phyloP scores from a whole-genome alignment of 1,140 invertebrate species.

The Agrilus planipennis region DNA sequence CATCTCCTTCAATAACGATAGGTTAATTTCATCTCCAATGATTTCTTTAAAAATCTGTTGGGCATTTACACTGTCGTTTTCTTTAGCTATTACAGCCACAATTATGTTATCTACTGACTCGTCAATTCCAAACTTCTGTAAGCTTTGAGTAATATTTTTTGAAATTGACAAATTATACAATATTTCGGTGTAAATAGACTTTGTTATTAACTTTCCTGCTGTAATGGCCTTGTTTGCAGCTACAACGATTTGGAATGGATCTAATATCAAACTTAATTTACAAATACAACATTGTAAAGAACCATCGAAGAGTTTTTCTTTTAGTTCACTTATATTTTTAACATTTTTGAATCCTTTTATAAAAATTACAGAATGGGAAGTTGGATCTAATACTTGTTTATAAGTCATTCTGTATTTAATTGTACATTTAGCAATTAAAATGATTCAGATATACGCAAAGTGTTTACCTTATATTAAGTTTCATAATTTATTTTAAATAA shows the following conservation, averaged over 20 bases:
- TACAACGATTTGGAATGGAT: constrained; percentile 51
- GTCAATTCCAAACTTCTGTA: constrained; percentile 50
- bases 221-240: constrained; percentile 56
- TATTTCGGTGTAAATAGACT: constrained; percentile 51
- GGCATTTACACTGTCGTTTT: constrained; percentile 31
- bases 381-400: constrained; percentile 33
- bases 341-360: constrained; percentile 47
- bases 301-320: constrained; percentile 39
- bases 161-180: constrained; percentile 55
- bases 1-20: constrained; percentile 15
- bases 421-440: too few relatives aligned
- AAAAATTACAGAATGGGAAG: constrained; percentile 36
- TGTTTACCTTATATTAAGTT: too few relatives aligned
- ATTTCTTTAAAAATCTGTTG: constrained; percentile 26
- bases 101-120: constrained; percentile 43
- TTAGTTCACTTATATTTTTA: constrained; percentile 43
- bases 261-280: constrained; percentile 47
- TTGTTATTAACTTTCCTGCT: constrained; percentile 46
- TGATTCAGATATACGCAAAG: too few relatives aligned
- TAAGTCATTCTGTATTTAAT: constrained; percentile 15
- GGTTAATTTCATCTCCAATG: constrained; percentile 18
- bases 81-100: constrained; percentile 40
- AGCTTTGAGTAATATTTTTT: constrained; percentile 54
- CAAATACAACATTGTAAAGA: constrained; percentile 47
- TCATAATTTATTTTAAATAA: too few relatives aligned